These are phyloP conservation scores for Clupea harengus DNA, from an alignment of 2,113 vertebrate species.

Conservation along the genomic window DNA sequence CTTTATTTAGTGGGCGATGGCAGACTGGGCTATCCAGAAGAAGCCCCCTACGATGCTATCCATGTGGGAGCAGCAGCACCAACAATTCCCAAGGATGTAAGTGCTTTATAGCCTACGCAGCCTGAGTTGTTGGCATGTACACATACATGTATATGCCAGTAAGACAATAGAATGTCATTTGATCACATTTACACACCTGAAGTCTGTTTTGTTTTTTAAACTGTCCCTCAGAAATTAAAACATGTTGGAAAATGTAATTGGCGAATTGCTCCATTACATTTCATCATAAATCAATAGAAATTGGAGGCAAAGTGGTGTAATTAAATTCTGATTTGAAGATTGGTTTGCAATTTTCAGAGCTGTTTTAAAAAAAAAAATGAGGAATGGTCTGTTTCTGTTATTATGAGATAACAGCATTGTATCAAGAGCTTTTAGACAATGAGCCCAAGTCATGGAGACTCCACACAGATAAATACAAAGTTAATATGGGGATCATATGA, in stretches of 20 bases:
- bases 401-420: not conserved
- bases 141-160: not conserved
- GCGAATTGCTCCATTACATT: too few species aligned
- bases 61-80: constrained; percentile 86
- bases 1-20: constrained; percentile 79
- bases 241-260: too few species aligned
- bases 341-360: not conserved
- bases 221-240: too few species aligned
- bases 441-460: not conserved
- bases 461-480: too few species aligned
- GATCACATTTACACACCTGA: not conserved
- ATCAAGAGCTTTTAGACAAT: not conserved
- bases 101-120: constrained; percentile 18
- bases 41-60: constrained; percentile 86
- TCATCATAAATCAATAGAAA: too few species aligned
- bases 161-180: not conserved
- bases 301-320: too few species aligned
- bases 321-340: not conserved
- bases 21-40: constrained; percentile 77
- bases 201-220: not conserved
- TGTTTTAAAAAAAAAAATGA: not conserved
- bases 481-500: not conserved
- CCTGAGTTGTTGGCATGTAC: not conserved
- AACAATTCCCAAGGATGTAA: constrained; percentile 79
- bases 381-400: not conserved